phyloP scores from a whole-genome alignment of 2,797 vertebrate species.

The Chrysocyon brachyurus region DNA sequence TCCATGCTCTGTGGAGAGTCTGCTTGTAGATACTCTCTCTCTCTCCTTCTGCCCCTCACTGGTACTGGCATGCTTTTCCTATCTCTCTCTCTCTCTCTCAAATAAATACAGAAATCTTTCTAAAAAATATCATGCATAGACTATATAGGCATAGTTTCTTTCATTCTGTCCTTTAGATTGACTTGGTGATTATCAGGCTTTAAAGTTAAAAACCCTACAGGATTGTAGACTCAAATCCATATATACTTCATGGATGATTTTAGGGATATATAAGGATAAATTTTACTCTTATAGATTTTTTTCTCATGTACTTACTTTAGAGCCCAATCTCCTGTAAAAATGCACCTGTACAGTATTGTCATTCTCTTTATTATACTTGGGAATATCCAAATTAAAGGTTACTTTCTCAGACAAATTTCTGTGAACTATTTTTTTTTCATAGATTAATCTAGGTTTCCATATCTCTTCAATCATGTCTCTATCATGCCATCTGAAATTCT shows the following conservation, averaged over 20 bases:
- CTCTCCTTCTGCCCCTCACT: neutral
- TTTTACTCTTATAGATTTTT: neutral
- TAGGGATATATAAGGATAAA: neutral
- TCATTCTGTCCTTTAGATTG: neutral
- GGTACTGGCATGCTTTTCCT: accelerated
- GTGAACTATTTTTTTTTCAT: neutral
- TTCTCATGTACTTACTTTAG: neutral
- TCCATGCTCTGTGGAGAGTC: neutral
- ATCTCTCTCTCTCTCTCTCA: neutral
- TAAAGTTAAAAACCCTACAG: neutral
- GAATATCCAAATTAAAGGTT: neutral
- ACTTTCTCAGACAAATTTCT: neutral
- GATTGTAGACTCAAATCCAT: neutral
- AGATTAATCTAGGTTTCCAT: neutral
- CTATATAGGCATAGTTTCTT: neutral
- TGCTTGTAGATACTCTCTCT: neutral
- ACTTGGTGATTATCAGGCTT: neutral
- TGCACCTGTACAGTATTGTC: neutral
- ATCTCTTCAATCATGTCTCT: neutral
- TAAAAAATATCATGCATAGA: neutral
- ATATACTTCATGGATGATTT: neutral
- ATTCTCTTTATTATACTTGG: neutral
- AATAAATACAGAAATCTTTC: no score
- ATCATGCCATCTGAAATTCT: neutral
- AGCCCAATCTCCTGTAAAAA: neutral